Evolutionary conservation across 2,113 vertebrate species (phyloP), one percentile per base, ranked within the genome.

Genomic region (Ceyx melanurus): DNA sequence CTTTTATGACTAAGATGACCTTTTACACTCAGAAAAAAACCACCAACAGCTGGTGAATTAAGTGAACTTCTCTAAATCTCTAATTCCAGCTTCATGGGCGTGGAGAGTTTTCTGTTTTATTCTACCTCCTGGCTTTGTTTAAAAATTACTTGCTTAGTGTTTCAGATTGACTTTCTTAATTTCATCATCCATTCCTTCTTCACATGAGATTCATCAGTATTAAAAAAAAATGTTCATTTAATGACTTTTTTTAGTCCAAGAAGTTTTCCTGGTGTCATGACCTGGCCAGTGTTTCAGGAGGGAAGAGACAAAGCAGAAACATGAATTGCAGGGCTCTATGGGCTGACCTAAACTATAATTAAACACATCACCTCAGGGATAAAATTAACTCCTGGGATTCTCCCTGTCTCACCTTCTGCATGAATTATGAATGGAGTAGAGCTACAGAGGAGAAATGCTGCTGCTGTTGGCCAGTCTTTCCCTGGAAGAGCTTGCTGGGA

Each of bases 1-100:
- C 60, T 66, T 83, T 91, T 80, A 78, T 70, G 82, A 68, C 56
- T 73, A 82, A 91, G 70, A 78, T 84, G 91, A 91, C 61, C 74
- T 85, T 62, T 84, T 77, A 28, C 64, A 80, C 60, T 73, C 77
- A 89, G n/a, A 66, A 83, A 54, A 19, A 18, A 74, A 65, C 35
- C 26, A 40, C 6, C 29, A 53, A 71, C 11, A 31, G 2, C 21
- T 8, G 48, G 6, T 19, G 31, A 91, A 78, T 73, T 53, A 56
- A 64, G 3, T 28, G 22, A 88, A 61, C 45, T 73, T 65, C 21
- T 22, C 46, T 33, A 45, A 53, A 53, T 57, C 56, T 48, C n/a
- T 42, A 50, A 76, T 86, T 35, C 70, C 64, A 71, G 20, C 51
- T 62, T 43, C 10, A 20, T 0, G 48, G 7, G 22, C 84, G 37